Base-by-base conservation (phyloP, 2,113 vertebrate genomes). In the Oreochromis tanganicae region DNA sequence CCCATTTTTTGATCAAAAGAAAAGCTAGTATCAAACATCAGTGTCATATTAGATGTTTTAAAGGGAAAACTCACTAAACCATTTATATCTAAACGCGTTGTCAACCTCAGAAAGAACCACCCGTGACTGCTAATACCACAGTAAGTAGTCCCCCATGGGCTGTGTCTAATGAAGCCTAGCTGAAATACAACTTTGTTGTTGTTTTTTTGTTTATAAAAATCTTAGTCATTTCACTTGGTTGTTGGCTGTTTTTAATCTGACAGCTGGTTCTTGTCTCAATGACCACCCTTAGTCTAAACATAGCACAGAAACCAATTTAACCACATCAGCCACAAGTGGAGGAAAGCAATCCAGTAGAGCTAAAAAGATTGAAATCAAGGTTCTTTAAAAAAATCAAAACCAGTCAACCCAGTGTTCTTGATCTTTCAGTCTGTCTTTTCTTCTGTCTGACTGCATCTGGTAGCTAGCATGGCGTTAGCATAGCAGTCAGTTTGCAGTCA, bases 371-470 rank as follows among this genome's bases (percentile, higher is more conserved):
- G 21, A 85, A 89, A 88, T 90, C 24, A 68, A 36, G 68, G 56
- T 63, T 91, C 55, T 82, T 56, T 57, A 54, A 91, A 86, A 56
- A 87, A 91, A 85, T 78, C 43, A 85, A 87, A 92, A 91, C 7
- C 83, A 81, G 50, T 81, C 38, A 38, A 52, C 34, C 71, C 84
- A 21, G 38, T 71, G 3, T 34, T 38, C 75, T 50, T 66, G 17
- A 38, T 68, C 41, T 14, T 52, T 57, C 5, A 19, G 43, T 43
- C 63, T 5, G 24, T 24, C 21, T 81, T 29, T 43, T 19, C n/a
- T 27, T 55, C 71, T 36, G 9, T 86, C 36, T 24, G 84, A 90
- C 93, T 88, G 87, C 81, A 13, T 81, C 36, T 63, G 59, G 85
- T 14, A 71, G 87, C 81, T 56, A 88, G 86, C 75, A 11, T 17